These are phyloP conservation scores for Salmo trutta DNA, from an alignment of 2,797 vertebrate species.

Conservation along the genomic window DNA sequence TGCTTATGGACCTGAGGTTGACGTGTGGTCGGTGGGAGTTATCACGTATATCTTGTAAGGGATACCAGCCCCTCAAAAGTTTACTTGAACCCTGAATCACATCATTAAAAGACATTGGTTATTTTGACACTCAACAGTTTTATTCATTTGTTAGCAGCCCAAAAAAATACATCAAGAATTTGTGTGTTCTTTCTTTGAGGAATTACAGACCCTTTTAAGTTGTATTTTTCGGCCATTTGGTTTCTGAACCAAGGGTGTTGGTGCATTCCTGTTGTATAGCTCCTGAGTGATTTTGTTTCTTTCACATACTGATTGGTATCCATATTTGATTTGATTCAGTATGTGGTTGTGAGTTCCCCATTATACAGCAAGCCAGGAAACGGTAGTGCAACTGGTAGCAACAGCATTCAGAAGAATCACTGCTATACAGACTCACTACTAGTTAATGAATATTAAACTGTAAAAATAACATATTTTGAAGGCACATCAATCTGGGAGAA, in stretches of 20 bases:
- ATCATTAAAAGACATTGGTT: not conserved
- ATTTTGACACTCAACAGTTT: not conserved
- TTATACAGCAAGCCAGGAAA: not conserved
- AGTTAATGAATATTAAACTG: not conserved
- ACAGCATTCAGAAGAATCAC: not conserved
- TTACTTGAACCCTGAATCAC: not conserved
- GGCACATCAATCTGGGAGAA: not conserved
- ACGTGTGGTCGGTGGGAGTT: slow-evolving; percentile 90
- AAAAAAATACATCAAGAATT: not conserved
- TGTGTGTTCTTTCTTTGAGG: not conserved
- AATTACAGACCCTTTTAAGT: not conserved
- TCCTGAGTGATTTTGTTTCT: not conserved
- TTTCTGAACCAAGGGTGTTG: not conserved
- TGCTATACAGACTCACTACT: not conserved
- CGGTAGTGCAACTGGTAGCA: not conserved
- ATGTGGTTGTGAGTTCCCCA: not conserved
- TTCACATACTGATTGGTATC: not conserved
- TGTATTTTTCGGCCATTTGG: not conserved
- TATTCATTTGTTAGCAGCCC: not conserved
- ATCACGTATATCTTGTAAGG: slow-evolving; percentile 91
- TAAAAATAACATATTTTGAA: not conserved
- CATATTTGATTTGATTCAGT: not conserved
- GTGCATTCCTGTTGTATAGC: not conserved
- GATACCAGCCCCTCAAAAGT: slow-evolving; percentile 8
- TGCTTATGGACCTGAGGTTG: slow-evolving; percentile 87